Evolutionary conservation across 2,113 vertebrate species (phyloP).

Genomic region (Melanerpes aurifrons): DNA sequence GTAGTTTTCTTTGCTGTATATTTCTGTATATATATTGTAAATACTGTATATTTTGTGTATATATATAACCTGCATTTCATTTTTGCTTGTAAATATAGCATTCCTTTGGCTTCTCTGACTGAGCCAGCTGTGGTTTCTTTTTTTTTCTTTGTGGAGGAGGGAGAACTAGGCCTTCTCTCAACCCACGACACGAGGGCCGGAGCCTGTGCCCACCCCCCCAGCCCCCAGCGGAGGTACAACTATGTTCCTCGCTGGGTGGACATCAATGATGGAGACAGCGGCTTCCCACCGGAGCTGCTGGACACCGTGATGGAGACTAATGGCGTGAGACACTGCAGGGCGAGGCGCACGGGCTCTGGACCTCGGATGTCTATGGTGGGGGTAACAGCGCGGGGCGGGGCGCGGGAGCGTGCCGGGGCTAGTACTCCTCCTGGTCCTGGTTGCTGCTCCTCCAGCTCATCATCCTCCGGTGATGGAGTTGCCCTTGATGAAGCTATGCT

Average conservation of each 20-base stretch:
- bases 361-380: conserved; percentile 72
- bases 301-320: conserved; percentile 61
- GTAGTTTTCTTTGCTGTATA: too few species aligned
- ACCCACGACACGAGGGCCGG: too few species aligned
- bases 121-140: too few species aligned
- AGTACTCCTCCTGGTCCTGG: conserved; percentile 91
- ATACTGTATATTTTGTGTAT: too few species aligned
- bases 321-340: conserved; percentile 72
- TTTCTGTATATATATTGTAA: too few species aligned
- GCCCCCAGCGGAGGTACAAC: background rate
- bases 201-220: conserved; percentile 6
- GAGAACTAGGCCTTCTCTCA: too few species aligned
- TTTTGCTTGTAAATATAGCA: too few species aligned
- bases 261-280: background rate
- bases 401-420: conserved; percentile 55
- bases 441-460: conserved; percentile 85
- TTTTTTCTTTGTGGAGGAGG: too few species aligned
- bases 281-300: conserved; percentile 33
- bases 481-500: too few species aligned
- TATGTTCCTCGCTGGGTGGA: background rate
- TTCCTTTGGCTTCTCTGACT: too few species aligned
- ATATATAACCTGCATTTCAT: too few species aligned
- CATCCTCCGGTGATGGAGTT: conserved; percentile 84
- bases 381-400: conserved; percentile 63
- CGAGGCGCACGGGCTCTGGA: conserved; percentile 52